Evolutionary conservation across 2,888 invertebrate genomes (phyloP).

Genomic region (Apamea epomidion): DNA sequence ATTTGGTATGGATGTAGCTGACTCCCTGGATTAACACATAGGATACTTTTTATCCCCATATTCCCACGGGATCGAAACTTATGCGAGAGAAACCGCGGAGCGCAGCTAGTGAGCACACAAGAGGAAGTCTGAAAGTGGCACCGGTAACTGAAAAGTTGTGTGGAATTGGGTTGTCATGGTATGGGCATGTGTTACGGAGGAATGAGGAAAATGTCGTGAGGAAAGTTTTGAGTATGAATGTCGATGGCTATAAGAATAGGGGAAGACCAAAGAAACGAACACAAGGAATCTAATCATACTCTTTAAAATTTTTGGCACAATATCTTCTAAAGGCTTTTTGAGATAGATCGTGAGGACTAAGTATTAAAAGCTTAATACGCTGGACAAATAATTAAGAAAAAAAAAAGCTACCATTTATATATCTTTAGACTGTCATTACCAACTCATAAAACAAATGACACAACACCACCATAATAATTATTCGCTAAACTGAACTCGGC

Average conservation of each 20-base stretch:
- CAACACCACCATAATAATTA: constrained; percentile 44
- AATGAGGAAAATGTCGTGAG: neutral
- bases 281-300: too few relatives aligned
- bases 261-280: too few relatives aligned
- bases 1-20: too few relatives aligned
- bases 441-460: constrained; percentile 30
- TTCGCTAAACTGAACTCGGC: constrained; percentile 59
- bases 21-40: too few relatives aligned
- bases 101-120: neutral
- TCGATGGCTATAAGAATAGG: neutral
- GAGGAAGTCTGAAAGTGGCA: neutral
- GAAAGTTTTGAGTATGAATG: neutral
- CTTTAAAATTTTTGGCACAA: too few relatives aligned
- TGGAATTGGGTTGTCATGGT: neutral
- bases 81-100: too few relatives aligned
- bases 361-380: neutral
- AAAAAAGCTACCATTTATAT: neutral
- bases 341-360: too few relatives aligned
- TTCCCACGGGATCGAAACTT: too few relatives aligned
- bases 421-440: constrained; percentile 18
- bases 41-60: too few relatives aligned
- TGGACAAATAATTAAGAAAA: neutral
- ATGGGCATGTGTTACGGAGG: neutral
- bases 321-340: neutral
- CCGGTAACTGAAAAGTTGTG: neutral